Base-by-base conservation (phyloP, 2,797 vertebrate species). In the Crocodylus rhombifer region DNA sequence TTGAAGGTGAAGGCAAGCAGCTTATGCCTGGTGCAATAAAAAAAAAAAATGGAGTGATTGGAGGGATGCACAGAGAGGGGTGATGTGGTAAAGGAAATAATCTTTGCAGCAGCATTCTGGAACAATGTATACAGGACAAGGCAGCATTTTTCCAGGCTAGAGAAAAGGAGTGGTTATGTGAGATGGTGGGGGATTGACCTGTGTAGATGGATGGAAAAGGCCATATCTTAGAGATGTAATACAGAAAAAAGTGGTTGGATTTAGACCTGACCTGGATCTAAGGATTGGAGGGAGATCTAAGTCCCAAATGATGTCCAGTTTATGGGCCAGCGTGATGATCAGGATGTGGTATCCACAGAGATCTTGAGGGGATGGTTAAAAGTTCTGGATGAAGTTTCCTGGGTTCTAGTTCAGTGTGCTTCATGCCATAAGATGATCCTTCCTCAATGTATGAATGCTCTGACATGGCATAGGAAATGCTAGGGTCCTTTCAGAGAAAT, bases 21-120 rank as follows among this genome's bases (percentile, higher is more conserved):
- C 9, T 51, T 51, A 51, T 51, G 42, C 42, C 42, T 51, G 9
- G 42, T 51, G 42, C 42, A 51, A 11, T 51, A 51, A 9, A 51
- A 51, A 51, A 51, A 51, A 36, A 51, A 51, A 51, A 51, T 51
- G 42, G 42, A 51, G 42, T 51, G 42, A 51, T 51, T 51, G 42
- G 42, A 51, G 42, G 42, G 42, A 51, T 51, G 42, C 42, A 51
- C 42, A 51, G 42, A 51, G 9, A 11, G 42, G 42, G 42, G 10
- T 51, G 42, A 51, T 51, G 42, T 51, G 42, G 10, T 51, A 3
- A 51, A 9, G 42, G 42, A 51, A 51, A 51, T 51, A 10, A 51
- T 51, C 42, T 62, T 74, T 80, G 8, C 4, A 61, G 77, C 42
- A 56, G 0, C 1, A 33, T 17, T 3, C 6, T 83, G 17, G 33